Evolutionary conservation across 2,113 vertebrate genomes (phyloP).

Genomic region (Engraulis encrasicolus): DNA sequence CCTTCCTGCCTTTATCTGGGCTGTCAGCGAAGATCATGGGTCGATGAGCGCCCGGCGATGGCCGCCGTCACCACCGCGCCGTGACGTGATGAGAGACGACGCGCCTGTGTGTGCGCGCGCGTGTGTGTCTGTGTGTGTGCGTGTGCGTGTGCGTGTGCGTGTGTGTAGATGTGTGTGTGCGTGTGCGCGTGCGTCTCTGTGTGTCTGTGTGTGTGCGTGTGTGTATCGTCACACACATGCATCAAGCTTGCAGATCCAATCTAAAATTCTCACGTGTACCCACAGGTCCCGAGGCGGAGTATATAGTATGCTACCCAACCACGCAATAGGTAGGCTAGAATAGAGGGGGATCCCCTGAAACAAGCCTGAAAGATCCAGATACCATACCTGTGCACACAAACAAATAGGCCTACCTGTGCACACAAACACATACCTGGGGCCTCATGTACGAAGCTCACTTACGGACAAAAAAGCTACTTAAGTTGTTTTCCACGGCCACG

Average conservation of each 20-base stretch:
- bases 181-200: too few species aligned
- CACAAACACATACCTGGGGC: not conserved
- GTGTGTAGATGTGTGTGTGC: too few species aligned
- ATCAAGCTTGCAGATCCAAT: not conserved
- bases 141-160: not conserved
- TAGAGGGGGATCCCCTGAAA: not conserved
- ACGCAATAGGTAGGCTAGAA: not conserved
- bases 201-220: too few species aligned
- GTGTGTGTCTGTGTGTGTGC: not conserved
- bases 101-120: too few species aligned
- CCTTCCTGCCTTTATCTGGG: not conserved
- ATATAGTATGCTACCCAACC: too few species aligned
- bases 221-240: not conserved
- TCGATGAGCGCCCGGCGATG: not conserved
- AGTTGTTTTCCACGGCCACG: too few species aligned
- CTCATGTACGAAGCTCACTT: too few species aligned
- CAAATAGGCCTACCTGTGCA: not conserved
- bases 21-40: not conserved
- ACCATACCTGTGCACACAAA: too few species aligned
- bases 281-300: too few species aligned
- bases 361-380: not conserved
- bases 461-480: too few species aligned
- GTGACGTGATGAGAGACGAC: not conserved
- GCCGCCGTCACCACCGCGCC: not conserved
- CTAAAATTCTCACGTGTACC: not conserved